A percentile compares a stretch with the other conserved stretches of the same genome.
phyloP scores from a whole-genome alignment of 1,140 invertebrate species.

The Drosophila takahashii region DNA sequence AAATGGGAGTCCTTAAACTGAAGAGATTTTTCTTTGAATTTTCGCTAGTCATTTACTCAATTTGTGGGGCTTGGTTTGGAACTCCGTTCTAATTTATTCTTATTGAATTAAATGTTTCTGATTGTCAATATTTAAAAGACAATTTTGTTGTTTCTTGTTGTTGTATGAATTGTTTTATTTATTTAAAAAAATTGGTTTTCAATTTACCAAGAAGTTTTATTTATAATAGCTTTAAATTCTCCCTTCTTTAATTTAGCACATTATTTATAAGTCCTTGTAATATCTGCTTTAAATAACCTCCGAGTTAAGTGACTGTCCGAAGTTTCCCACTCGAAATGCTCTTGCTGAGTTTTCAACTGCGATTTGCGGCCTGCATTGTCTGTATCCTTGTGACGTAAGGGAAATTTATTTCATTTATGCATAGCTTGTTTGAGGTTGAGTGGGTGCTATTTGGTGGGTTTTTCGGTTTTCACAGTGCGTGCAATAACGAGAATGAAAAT shows the following conservation, averaged over 20 bases:
- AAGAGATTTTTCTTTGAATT: constrained; percentile 1
- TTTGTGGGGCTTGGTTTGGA: not conserved
- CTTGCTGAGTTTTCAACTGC: constrained; percentile 15
- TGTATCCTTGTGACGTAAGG: constrained; percentile 4
- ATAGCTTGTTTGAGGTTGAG: constrained; percentile 21
- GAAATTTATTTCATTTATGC: constrained; percentile 41
- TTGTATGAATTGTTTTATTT: no score
- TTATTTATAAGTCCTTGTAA: no score
- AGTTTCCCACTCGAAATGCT: constrained; percentile 19
- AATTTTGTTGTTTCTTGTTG: no score
- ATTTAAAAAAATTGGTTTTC: no score
- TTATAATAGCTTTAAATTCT: no score
- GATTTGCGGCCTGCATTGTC: constrained; percentile 3
- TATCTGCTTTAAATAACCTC: constrained; percentile 2
- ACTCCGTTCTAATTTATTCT: not conserved
- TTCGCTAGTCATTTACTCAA: not conserved
- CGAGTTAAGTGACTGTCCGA: not conserved
- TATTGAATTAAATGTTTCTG: no score
- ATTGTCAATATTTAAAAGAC: no score
- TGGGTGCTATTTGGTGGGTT: constrained; percentile 31
- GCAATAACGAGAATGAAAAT: constrained; percentile 31
- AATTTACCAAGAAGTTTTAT: no score
- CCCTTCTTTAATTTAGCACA: no score
- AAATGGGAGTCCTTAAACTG: constrained; percentile 7
- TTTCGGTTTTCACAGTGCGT: constrained; percentile 19